Percentiles rank a stretch among this genome's conserved stretches.
phyloP scores from a whole-genome alignment of 2,113 vertebrate species.

The Sinocyclocheilus anshuiensis region DNA sequence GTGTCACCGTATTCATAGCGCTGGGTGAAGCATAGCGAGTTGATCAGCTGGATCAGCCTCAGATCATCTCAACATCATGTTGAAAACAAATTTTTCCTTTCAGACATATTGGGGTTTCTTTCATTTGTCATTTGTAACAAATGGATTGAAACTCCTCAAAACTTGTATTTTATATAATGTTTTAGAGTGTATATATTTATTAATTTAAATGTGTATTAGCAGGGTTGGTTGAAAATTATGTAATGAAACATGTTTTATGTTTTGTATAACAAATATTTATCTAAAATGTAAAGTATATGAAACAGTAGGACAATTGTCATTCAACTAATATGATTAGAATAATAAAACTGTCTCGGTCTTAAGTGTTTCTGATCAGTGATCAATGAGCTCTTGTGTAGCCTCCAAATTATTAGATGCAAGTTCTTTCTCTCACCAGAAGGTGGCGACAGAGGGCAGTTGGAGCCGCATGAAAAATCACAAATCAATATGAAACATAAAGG shows the following conservation, averaged over 20 bases:
- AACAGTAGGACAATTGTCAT: no score
- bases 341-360: not conserved
- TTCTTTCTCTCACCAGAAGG: not conserved
- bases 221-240: not conserved
- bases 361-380: not conserved
- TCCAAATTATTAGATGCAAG: not conserved
- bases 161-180: no score
- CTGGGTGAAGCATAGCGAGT: slow-evolving; percentile 83
- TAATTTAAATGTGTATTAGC: not conserved
- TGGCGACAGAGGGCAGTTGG: slow-evolving; percentile 1
- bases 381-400: not conserved
- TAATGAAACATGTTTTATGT: not conserved
- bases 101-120: not conserved
- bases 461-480: not conserved
- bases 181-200: not conserved
- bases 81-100: not conserved
- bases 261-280: not conserved
- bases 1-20: slow-evolving; percentile 80
- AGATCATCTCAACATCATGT: not conserved
- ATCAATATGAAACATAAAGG: not conserved
- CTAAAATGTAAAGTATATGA: not conserved
- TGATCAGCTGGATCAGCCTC: slow-evolving; percentile 77
- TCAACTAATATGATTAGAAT: no score
- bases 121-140: slow-evolving; percentile 23
- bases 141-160: not conserved